Base-by-base conservation (phyloP, 2,888 invertebrate species). In the Pardosa pseudoannulata region DNA sequence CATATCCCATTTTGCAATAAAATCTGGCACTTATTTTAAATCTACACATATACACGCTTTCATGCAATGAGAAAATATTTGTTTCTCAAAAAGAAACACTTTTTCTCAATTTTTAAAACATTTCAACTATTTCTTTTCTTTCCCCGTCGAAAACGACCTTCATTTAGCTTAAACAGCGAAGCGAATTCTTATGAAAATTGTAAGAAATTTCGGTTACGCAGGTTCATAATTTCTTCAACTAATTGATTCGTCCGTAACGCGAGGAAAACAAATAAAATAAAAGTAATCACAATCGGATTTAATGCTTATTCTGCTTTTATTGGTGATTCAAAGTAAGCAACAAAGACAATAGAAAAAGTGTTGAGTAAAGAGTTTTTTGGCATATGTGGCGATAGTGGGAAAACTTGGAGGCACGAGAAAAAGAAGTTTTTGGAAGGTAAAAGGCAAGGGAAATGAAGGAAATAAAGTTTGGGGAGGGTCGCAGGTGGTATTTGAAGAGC, bases 401-500 rank as follows among this genome's bases (percentile, higher is more conserved):
- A 76, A 78, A 68, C 76, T 78, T 83, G 56, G 75, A 68, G 74
- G 32, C 36, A 50, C 23, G 31, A 39, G 27, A 32, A 67, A 64
- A 74, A 71, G 46, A 72, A 73, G 36, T 39, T 29, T 23, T 28
- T 16, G 46, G 65, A 11, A 32, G 62, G 19, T 71, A 39, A 39
- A 82, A 76, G 74, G 29, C 64, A 36, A 64, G 70, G 70, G 56
- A 73, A 81, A 81, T 73, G 80, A 74, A 46, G 70, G 70, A 68
- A 73, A 73, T 78, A 78, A 83, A 82, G 62, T 27, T 23, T 16
- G 32, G 72, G 70, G 76, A 23, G 71, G 65, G 50, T 36, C 71
- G 76, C 82, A 83, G 82, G 82, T 83, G 83, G 72, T 67, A 83
- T 83, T 83, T 78, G 83, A 83, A 83, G 83, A 83, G 75, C 28